Base-by-base conservation (phyloP, 2,113 vertebrate genomes). In the Emydocephalus ijimae region DNA sequence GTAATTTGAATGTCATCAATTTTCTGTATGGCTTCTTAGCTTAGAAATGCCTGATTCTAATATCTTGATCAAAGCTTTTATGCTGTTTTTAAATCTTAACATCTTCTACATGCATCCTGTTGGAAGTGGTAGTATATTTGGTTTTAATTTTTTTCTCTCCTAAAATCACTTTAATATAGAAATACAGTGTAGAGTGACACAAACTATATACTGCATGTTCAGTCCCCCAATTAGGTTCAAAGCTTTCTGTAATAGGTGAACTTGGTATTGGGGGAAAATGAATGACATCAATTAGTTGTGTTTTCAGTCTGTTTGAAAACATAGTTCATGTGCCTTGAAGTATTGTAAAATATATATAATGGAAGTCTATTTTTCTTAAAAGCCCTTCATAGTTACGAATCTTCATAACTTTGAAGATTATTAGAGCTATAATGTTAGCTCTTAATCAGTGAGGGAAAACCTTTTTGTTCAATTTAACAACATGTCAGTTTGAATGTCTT, bases 281-380 rank as follows among this genome's bases (percentile, higher is more conserved):
- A 86, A 92, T 11, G 18, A 14, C 7, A 39, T 61, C 12, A 50
- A 7, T 85, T 90, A 88, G 12, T 88, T 50, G 11, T 86, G 26
- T 61, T 57, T 88, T 92, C 64, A 86, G 43, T 61, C 5, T 21
- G 55, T 48, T 55, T 56, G 69, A 61, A 61, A 48, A 59, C 61
- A 86, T 52, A 26, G 56, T 86, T 86, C 55, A 61, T 86, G 92
- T 92, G 92, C 92, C 92, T 90, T 92, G 90, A 23, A 86, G 54
- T 92, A 45, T 21, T 90, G 8, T 45, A 21, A 59, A 52, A 92
- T 57, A 88, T 81, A 92, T 48, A 85, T n/a, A 92, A 89, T 50
- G 23, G 5, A 89, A 85, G 87, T 56, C 20, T 92, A 34, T 61
- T 85, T 85, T 29, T 92, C 29, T 92, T 56, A 85, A 57, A 48